Conservation (phyloP, 2,888 invertebrate species). For the Apeira syringaria region DNA sequence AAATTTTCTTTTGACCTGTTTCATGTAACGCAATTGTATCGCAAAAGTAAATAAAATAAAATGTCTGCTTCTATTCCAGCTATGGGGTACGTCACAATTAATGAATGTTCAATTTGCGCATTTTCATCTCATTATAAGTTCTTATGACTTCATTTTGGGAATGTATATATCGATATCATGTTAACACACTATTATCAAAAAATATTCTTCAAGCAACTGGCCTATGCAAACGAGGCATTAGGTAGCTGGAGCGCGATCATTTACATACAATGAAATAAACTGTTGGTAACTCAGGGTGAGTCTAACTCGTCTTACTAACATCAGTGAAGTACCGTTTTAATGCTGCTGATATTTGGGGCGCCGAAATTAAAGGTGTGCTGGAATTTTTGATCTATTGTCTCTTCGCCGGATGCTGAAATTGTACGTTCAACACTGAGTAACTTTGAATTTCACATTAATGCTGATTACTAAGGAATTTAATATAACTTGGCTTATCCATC, state of each 20-base stretch:
- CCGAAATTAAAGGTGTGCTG: constrained; percentile 28
- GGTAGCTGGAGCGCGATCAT: constrained; percentile 63
- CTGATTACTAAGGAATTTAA: neutral
- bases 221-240: constrained; percentile 36
- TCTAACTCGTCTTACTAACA: constrained; percentile 60
- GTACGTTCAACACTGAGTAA: neutral
- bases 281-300: constrained; percentile 65
- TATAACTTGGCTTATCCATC: no score
- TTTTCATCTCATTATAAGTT: no score
- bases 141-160: no score
- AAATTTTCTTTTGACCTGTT: no score
- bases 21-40: neutral
- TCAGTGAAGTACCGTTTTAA: constrained; percentile 71
- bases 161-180: no score
- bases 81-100: no score
- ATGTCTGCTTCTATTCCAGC: no score
- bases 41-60: no score
- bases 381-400: constrained; percentile 32
- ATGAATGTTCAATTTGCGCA: no score
- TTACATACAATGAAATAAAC: constrained; percentile 74
- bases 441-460: neutral
- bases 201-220: no score
- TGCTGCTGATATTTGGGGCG: constrained; percentile 49
- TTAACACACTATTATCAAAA: no score
- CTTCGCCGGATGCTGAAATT: constrained; percentile 12